Evolutionary conservation across 2,797 vertebrate species (phyloP).

Genomic region (Enteromius anoplus): DNA sequence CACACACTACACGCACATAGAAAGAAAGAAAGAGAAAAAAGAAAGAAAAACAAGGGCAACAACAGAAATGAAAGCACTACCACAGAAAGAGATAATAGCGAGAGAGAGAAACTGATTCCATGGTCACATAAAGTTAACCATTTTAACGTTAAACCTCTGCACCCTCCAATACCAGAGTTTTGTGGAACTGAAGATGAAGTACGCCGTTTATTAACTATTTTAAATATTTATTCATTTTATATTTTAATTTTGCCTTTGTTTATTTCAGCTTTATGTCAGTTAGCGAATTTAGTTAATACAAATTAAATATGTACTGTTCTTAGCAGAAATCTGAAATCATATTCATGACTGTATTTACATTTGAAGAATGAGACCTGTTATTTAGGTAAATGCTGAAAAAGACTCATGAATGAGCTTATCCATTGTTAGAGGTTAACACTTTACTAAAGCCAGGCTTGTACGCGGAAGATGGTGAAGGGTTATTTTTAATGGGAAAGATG

Average conservation of each 20-base stretch:
- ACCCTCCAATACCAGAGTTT: background rate
- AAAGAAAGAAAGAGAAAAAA: slow-evolving; percentile 67
- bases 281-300: background rate
- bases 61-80: slow-evolving; percentile 71
- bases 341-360: background rate
- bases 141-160: background rate
- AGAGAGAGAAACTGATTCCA: slow-evolving; percentile 42
- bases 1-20: slow-evolving; percentile 85
- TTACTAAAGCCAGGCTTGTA: background rate
- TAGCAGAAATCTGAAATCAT: background rate
- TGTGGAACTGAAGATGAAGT: background rate
- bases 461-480: background rate
- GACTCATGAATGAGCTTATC: background rate
- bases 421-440: background rate
- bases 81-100: slow-evolving; percentile 58
- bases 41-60: slow-evolving; percentile 52
- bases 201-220: background rate
- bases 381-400: background rate
- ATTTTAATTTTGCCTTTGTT: background rate
- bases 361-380: background rate
- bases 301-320: background rate
- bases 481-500: background rate
- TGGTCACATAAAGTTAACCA: background rate
- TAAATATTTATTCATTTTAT: too few species aligned
- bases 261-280: background rate